These are phyloP conservation scores for Trichonephila clavipes DNA, from an alignment of 1,140 invertebrate species.

Conservation along the genomic window DNA sequence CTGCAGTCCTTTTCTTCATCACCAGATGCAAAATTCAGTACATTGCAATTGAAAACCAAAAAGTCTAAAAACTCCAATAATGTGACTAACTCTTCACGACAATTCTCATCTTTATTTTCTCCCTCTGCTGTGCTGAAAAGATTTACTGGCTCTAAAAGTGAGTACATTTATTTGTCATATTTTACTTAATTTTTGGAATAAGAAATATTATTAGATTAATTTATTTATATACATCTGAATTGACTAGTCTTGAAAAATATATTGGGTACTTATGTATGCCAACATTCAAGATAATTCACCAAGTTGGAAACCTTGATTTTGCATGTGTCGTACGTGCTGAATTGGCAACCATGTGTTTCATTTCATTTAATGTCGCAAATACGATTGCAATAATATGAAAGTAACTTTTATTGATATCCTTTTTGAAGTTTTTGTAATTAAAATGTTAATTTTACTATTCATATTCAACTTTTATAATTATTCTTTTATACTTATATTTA, in stretches of 20 bases:
- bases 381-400: no score
- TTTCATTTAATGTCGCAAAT: no score
- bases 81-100: background rate
- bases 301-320: no score
- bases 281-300: no score
- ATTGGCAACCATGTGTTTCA: no score
- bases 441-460: background rate
- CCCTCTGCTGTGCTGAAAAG: constrained; percentile 77
- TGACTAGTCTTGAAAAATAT: background rate
- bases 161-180: constrained; percentile 27
- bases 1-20: constrained; percentile 39
- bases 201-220: background rate
- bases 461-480: background rate
- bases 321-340: no score
- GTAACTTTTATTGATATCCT: background rate
- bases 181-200: background rate
- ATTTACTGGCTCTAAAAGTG: constrained; percentile 75
- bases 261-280: background rate
- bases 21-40: constrained; percentile 63
- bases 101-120: constrained; percentile 77
- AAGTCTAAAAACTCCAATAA: constrained; percentile 50
- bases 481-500: no score
- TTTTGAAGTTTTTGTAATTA: background rate
- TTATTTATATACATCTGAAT: no score
- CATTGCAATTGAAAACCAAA: constrained; percentile 48